These are phyloP conservation scores for Cassiopea andromeda DNA, from an alignment of 30 jellyfish, hydroid and myxozoan species.

Conservation along the genomic window DNA sequence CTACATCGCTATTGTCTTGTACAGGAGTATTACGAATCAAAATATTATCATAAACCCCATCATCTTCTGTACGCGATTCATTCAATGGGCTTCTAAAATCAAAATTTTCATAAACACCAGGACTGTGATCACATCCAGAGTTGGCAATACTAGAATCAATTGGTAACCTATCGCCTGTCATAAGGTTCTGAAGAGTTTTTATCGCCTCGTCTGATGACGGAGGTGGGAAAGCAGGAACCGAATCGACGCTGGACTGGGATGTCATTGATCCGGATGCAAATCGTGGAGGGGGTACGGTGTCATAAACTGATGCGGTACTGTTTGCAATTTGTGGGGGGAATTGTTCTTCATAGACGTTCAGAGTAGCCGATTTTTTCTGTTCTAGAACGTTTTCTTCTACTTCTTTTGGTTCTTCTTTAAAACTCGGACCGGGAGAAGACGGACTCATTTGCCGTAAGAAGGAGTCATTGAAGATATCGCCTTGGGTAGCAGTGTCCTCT, in stretches of 20 bases:
- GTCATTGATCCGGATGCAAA: conserved; percentile 42
- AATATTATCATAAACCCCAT: conserved; percentile 50
- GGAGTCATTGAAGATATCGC: conserved; percentile 47
- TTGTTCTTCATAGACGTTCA: conserved; percentile 21
- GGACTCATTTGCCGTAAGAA: conserved; percentile 52
- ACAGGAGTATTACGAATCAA: conserved; percentile 25
- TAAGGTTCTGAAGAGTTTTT: conserved; percentile 14
- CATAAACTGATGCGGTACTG: conserved; percentile 31
- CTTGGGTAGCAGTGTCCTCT: conserved; percentile 32
- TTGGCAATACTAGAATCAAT: background rate
- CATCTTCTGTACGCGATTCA: background rate
- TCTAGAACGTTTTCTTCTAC: background rate
- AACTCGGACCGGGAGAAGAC: background rate
- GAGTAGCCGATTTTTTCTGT: conserved; percentile 4
- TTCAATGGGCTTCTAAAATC: background rate
- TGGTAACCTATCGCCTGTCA: background rate
- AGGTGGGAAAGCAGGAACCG: conserved; percentile 80
- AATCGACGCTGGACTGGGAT: conserved; percentile 37
- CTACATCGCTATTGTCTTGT: background rate
- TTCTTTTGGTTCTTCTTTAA: background rate
- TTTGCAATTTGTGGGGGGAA: conserved; percentile 6
- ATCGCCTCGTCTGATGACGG: conserved; percentile 77
- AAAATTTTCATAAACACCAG: background rate
- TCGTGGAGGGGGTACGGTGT: conserved; percentile 87
- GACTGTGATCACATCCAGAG: background rate